Conservation (phyloP, 2,113 vertebrate genomes). For the Burhinus bistriatus region DNA sequence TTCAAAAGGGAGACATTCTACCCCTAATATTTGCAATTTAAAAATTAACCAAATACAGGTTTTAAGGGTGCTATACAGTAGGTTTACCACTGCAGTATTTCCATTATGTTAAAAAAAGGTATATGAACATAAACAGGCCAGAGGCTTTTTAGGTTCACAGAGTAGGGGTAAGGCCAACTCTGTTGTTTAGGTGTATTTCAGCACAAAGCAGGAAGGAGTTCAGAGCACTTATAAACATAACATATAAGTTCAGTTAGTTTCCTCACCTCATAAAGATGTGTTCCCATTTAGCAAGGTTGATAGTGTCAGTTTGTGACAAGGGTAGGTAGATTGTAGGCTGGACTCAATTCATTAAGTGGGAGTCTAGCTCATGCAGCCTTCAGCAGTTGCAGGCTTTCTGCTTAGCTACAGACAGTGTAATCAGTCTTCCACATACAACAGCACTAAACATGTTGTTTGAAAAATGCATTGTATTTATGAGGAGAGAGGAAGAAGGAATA, state of each 20-base stretch:
- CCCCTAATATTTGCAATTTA: not conserved
- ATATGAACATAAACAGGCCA: not conserved
- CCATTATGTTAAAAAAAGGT: not conserved
- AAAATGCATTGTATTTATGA: not conserved
- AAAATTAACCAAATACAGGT: not conserved
- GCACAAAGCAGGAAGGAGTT: not conserved
- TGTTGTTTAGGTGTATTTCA: not conserved
- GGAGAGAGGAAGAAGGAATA: not conserved
- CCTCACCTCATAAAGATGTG: not conserved
- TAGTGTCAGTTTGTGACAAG: not conserved
- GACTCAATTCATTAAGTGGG: not conserved
- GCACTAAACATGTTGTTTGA: not conserved
- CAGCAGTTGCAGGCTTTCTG: not conserved
- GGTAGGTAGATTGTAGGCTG: not conserved
- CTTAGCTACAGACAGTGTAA: not conserved
- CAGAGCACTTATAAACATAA: not conserved
- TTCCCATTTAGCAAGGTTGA: not conserved
- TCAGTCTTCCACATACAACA: not conserved
- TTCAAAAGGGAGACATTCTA: not conserved
- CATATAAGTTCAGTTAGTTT: not conserved
- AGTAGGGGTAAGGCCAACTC: not conserved
- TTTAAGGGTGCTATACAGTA: not conserved
- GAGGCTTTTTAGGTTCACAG: not conserved
- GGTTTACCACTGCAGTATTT: not conserved
- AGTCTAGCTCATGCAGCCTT: not conserved